A percentile compares a stretch with the other conserved stretches of the same genome.
These are phyloP conservation scores for Lepus oiostolus DNA, from an alignment of 2,797 vertebrate species.

Conservation along the genomic window DNA sequence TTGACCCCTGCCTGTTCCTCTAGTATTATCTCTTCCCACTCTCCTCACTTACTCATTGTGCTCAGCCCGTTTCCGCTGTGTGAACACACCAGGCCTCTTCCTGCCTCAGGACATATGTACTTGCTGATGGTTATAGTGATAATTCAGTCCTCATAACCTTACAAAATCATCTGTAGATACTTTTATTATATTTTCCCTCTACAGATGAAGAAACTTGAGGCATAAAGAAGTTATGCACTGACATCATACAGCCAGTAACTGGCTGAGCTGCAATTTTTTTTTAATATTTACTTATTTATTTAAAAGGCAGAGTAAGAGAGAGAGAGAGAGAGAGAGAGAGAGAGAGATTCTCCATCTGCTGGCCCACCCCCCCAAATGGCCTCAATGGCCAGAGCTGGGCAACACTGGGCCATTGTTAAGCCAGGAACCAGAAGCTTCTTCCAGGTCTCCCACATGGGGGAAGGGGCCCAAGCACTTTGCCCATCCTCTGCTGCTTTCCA, in stretches of 20 bases:
- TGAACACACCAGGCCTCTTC: neutral
- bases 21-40: neutral
- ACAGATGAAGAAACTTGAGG: neutral
- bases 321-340: no score
- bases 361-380: no score
- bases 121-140: neutral
- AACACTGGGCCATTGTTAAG: no score
- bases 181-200: neutral
- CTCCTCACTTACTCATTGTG: neutral
- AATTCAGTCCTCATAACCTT: neutral
- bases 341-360: no score
- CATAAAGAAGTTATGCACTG: neutral
- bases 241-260: neutral
- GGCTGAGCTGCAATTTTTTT: neutral
- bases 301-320: no score
- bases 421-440: no score
- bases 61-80: constrained; percentile 38
- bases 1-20: neutral
- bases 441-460: no score
- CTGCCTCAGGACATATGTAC: neutral
- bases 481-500: no score
- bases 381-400: no score
- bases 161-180: neutral
- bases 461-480: no score
- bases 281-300: no score